These are phyloP conservation scores for Xenopus borealis DNA, from an alignment of 2,113 vertebrate species.

Conservation along the genomic window DNA sequence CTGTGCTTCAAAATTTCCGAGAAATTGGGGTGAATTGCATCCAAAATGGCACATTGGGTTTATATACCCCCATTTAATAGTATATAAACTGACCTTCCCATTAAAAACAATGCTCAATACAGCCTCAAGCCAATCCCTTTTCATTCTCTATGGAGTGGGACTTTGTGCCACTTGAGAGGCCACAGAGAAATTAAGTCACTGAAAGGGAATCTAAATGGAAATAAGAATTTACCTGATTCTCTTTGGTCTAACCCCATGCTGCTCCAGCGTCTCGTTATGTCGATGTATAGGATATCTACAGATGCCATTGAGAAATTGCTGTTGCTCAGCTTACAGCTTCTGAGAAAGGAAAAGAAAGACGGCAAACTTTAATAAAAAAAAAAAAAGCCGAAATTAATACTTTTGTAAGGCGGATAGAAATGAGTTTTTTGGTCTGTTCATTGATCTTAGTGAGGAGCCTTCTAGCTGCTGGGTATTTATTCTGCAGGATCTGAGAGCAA, in stretches of 20 bases:
- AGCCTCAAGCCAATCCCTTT: too few relatives aligned
- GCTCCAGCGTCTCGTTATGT: conserved; percentile 89
- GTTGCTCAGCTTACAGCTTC: conserved; percentile 88
- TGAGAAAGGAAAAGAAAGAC: conserved; percentile 51
- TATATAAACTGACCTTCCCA: too few relatives aligned
- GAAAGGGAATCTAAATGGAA: conserved; percentile 6
- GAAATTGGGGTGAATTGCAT: too few relatives aligned
- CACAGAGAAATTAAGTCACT: neutral
- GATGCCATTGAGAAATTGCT: conserved; percentile 89
- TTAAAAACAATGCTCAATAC: too few relatives aligned
- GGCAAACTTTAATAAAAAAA: neutral
- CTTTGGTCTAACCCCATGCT: conserved; percentile 70
- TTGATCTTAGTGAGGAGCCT: conserved; percentile 7
- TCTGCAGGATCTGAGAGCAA: neutral
- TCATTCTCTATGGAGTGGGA: neutral
- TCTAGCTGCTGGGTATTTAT: neutral
- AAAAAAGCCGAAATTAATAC: neutral
- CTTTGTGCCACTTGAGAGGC: neutral
- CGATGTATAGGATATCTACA: conserved; percentile 93
- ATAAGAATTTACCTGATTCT: conserved; percentile 75
- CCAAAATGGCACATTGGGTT: too few relatives aligned
- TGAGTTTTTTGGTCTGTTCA: neutral
- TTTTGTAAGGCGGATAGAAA: neutral
- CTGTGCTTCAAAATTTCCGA: too few relatives aligned
- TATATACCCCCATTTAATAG: too few relatives aligned